Conservation (phyloP, 2,888 invertebrate species). For the Drosophila rubida region DNA sequence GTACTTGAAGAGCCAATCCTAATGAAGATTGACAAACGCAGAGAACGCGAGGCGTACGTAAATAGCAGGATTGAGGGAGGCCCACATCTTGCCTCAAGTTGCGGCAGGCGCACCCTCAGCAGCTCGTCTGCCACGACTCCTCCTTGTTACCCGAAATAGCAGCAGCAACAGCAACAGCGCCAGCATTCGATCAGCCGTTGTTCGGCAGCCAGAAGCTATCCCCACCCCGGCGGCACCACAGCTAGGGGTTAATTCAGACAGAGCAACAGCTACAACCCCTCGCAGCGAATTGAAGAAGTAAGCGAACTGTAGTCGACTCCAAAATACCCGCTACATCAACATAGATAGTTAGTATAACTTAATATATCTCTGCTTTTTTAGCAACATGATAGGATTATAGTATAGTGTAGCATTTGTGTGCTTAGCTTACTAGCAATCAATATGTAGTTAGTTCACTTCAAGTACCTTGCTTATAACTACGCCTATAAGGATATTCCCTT, state of each 20-base stretch:
- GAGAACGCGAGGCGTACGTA: constrained; percentile 15
- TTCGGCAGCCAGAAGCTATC: constrained; percentile 15
- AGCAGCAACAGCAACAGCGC: constrained; percentile 38
- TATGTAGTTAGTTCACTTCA: too few species aligned
- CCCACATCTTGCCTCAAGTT: constrained; percentile 65
- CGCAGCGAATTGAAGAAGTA: neutral
- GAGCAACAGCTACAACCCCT: constrained; percentile 44
- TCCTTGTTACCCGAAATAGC: constrained; percentile 30
- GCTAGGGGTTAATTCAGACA: constrained; percentile 49
- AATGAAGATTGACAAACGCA: constrained; percentile 71
- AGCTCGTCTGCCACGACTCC: constrained; percentile 5
- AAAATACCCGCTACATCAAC: too few species aligned
- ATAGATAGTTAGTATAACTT: too few species aligned
- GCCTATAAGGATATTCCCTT: too few species aligned
- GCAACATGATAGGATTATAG: too few species aligned
- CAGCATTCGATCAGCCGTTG: constrained; percentile 54
- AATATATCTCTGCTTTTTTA: too few species aligned
- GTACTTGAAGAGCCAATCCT: constrained; percentile 40
- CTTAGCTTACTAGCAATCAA: too few species aligned
- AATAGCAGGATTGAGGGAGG: constrained; percentile 49
- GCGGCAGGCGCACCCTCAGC: constrained; percentile 33
- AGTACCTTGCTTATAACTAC: too few species aligned
- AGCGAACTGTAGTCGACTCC: neutral
- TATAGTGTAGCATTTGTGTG: too few species aligned
- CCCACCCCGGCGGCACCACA: neutral